These are phyloP conservation scores for Haliaeetus vocifer DNA, from an alignment of 2,797 vertebrate genomes.

Conservation along the genomic window DNA sequence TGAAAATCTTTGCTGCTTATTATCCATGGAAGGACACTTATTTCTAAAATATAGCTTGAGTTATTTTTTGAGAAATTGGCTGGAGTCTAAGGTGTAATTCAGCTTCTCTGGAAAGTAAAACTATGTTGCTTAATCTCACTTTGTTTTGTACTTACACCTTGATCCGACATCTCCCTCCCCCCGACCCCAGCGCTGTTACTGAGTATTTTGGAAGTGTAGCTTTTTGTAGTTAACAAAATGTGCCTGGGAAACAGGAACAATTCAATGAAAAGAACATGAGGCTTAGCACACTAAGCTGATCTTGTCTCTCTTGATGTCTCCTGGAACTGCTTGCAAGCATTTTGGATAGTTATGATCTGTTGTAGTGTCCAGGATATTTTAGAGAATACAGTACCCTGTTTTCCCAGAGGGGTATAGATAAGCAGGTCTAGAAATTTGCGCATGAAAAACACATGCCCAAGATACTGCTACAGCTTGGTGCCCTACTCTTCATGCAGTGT, in stretches of 20 bases:
- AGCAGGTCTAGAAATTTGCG: not conserved
- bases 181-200: fast-evolving
- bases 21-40: not conserved
- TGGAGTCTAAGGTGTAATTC: not conserved
- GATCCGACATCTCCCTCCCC: not conserved
- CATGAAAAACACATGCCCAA: not conserved
- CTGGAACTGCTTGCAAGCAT: not conserved
- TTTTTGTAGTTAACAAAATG: not conserved
- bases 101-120: not conserved
- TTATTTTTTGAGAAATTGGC: not conserved
- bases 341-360: not conserved
- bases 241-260: not conserved
- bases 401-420: not conserved
- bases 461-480: not conserved
- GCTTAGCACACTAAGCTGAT: not conserved
- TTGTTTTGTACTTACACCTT: not conserved
- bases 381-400: not conserved
- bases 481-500: not conserved
- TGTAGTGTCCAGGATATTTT: not conserved
- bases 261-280: not conserved
- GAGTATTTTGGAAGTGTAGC: not conserved
- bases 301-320: not conserved
- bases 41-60: not conserved
- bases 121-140: not conserved
- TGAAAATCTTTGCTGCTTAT: not conserved